Conservation (phyloP, 2,797 vertebrate genomes). For the Hafferia zeledoni region DNA sequence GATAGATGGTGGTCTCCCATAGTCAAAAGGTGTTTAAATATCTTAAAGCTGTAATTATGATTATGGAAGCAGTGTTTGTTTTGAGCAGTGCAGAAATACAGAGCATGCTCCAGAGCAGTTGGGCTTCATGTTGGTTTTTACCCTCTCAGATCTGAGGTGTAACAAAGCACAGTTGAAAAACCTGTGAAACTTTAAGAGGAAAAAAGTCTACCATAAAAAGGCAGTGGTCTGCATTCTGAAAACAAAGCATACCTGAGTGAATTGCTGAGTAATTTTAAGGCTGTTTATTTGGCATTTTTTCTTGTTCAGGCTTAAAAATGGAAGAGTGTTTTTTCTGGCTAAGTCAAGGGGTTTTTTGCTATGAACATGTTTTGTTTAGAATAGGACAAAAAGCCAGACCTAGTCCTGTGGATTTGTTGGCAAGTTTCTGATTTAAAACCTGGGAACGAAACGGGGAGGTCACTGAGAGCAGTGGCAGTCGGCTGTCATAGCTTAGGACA, state of each 20-base stretch:
- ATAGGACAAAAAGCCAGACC: background rate
- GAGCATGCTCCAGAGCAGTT: background rate
- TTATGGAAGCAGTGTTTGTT: background rate
- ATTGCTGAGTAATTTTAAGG: background rate
- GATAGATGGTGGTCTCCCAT: background rate
- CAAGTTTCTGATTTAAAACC: background rate
- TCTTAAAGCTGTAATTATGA: background rate
- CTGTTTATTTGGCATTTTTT: background rate
- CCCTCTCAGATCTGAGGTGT: background rate
- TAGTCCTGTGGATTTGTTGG: background rate
- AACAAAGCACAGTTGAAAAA: background rate
- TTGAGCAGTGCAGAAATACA: background rate
- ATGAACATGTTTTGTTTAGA: rapidly evolving
- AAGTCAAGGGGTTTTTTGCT: too few species aligned
- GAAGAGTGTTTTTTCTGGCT: background rate
- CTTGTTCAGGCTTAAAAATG: background rate
- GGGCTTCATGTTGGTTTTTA: background rate
- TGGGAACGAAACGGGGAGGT: background rate
- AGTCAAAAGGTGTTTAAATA: background rate
- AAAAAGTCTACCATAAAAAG: rapidly evolving
- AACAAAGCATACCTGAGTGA: background rate
- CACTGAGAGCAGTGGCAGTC: background rate
- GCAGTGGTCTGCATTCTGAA: background rate
- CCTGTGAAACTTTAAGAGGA: rapidly evolving
- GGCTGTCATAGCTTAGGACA: background rate